These are phyloP conservation scores for Musca domestica DNA, from an alignment of 1,140 invertebrate species.

Conservation along the genomic window DNA sequence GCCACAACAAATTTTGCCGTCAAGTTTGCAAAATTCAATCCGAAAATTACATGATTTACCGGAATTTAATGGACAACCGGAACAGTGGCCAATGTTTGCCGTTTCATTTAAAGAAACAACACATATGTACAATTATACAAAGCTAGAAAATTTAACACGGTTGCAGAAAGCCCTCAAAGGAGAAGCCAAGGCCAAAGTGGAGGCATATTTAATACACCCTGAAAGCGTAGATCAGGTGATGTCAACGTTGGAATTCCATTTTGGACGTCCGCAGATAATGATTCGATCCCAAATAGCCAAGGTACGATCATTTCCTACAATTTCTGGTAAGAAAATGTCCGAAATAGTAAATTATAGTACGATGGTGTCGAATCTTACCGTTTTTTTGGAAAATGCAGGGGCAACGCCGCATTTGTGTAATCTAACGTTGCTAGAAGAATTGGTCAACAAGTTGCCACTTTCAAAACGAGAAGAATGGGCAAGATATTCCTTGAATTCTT, in stretches of 20 bases:
- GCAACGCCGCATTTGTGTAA: conserved; percentile 14
- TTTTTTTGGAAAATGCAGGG: conserved; percentile 8
- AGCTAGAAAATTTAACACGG: background rate
- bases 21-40: background rate
- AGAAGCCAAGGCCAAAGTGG: background rate
- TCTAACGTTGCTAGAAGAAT: conserved; percentile 11
- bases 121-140: background rate
- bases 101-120: conserved; percentile 9
- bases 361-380: conserved; percentile 18
- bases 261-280: conserved; percentile 9
- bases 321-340: conserved; percentile 1
- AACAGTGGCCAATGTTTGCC: conserved; percentile 22
- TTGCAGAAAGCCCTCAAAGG: background rate
- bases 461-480: conserved; percentile 19
- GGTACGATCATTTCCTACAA: conserved; percentile 12
- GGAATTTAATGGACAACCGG: conserved; percentile 9
- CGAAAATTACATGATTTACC: conserved; percentile 19
- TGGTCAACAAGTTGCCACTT: conserved; percentile 16
- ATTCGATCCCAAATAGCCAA: conserved; percentile 6
- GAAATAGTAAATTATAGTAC: conserved; percentile 15
- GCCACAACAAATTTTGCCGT: no score
- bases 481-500: background rate
- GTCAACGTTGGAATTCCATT: conserved; percentile 12
- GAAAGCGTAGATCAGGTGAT: conserved; percentile 11
- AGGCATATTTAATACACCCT: conserved; percentile 8